Evolutionary conservation across 2,888 invertebrate species (phyloP).

Genomic region (Aphrophora alni): DNA sequence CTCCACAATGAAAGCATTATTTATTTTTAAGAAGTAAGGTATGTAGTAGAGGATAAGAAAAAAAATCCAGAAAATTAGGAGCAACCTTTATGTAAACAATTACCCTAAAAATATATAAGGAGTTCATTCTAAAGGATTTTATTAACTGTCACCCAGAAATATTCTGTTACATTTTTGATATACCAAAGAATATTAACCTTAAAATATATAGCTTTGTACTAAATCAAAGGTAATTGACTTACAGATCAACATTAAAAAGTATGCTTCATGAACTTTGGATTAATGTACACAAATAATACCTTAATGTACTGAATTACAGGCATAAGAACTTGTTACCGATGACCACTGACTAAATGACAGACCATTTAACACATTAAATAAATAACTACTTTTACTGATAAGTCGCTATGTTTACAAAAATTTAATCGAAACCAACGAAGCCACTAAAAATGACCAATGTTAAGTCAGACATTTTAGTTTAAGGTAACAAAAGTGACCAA

Average conservation of each 20-base stretch:
- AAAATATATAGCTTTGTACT: too few species aligned
- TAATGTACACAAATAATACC: not conserved
- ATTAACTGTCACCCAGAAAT: too few species aligned
- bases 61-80: too few species aligned
- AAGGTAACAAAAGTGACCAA: not conserved
- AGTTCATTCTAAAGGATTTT: too few species aligned
- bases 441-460: constrained; percentile 1
- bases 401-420: not conserved
- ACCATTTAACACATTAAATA: not conserved
- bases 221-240: not conserved
- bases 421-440: not conserved
- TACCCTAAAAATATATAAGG: too few species aligned
- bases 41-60: too few species aligned
- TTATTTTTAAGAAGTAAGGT: too few species aligned
- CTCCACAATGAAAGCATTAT: too few species aligned
- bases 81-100: too few species aligned
- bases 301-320: not conserved
- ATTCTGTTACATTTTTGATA: too few species aligned
- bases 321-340: not conserved
- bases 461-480: not conserved
- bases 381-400: not conserved
- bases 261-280: not conserved
- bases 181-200: too few species aligned
- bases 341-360: not conserved
- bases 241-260: not conserved